Conservation (phyloP, 2,888 invertebrate species). For the Pasiphila rectangulata region DNA sequence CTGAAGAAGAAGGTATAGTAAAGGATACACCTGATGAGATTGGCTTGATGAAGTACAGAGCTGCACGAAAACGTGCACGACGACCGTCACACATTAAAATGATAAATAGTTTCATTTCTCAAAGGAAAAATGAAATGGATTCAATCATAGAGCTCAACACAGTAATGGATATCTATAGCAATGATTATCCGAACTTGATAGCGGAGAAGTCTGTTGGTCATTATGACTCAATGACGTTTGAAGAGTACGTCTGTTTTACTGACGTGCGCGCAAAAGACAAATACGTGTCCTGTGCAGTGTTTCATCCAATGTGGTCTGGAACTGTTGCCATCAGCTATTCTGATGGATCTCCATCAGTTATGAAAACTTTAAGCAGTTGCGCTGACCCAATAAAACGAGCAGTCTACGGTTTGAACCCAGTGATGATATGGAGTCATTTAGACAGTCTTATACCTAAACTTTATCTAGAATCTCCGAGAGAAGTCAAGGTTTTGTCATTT, state of each 20-base stretch:
- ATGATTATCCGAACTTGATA: constrained; percentile 81
- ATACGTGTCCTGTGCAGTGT: constrained; percentile 83
- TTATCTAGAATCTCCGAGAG: constrained; percentile 84
- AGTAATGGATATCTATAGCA: constrained; percentile 82
- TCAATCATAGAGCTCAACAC: constrained; percentile 69
- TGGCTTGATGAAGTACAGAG: constrained; percentile 53
- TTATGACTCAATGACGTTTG: constrained; percentile 61
- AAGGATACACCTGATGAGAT: constrained; percentile 52
- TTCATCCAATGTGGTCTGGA: constrained; percentile 87
- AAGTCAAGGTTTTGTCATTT: constrained; percentile 83
- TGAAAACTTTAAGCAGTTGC: constrained; percentile 60
- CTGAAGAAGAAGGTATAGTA: constrained; percentile 42
- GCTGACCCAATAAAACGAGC: constrained; percentile 77
- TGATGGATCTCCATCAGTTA: constrained; percentile 75
- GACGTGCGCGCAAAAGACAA: constrained; percentile 85
- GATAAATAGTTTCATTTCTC: constrained; percentile 53
- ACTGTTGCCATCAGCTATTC: constrained; percentile 85
- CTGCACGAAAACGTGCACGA: constrained; percentile 57
- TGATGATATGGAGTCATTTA: constrained; percentile 87
- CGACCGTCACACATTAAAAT: constrained; percentile 61
- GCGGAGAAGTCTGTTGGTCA: constrained; percentile 51
- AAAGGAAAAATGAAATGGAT: constrained; percentile 51
- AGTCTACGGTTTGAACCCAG: constrained; percentile 83
- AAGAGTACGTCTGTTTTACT: constrained; percentile 83
- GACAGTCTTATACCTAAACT: constrained; percentile 86